These are phyloP conservation scores for Malacoraja senta DNA, from an alignment of 2,797 vertebrate species.

Conservation along the genomic window DNA sequence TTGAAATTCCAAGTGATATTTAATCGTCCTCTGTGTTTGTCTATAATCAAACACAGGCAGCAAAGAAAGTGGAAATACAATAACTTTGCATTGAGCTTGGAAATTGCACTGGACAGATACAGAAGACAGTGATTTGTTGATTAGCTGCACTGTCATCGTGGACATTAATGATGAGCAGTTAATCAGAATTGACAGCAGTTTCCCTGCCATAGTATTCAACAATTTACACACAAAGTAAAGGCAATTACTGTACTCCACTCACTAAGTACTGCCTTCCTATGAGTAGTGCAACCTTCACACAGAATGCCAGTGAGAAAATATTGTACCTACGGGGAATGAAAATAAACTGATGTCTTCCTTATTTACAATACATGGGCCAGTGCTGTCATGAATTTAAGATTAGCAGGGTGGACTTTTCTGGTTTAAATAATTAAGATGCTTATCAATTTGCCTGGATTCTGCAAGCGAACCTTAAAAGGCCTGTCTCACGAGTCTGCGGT, in stretches of 20 bases:
- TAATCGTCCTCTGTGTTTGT: not conserved
- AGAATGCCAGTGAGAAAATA: not conserved
- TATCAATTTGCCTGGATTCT: not conserved
- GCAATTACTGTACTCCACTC: not conserved
- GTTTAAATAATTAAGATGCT: not conserved
- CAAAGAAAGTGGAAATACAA: not conserved
- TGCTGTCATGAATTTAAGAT: not conserved
- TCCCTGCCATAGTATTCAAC: not conserved
- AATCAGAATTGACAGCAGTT: constrained; percentile 1
- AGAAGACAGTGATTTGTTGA: not conserved
- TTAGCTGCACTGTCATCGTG: not conserved
- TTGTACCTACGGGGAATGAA: not conserved
- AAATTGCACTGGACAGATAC: not conserved
- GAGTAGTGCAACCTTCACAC: not conserved
- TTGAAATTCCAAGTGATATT: not conserved
- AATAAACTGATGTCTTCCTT: not conserved
- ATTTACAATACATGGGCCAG: not conserved
- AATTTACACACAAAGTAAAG: constrained; percentile 21
- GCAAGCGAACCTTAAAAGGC: not conserved
- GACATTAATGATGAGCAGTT: not conserved
- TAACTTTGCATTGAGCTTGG: not conserved
- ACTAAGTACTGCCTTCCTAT: not conserved
- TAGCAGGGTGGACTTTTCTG: not conserved
- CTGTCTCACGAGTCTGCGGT: too few species aligned
- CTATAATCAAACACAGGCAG: not conserved